Evolutionary conservation across 2,888 invertebrate species (phyloP), one percentile per base, ranked within the genome.

Genomic region (Idaea biselata): DNA sequence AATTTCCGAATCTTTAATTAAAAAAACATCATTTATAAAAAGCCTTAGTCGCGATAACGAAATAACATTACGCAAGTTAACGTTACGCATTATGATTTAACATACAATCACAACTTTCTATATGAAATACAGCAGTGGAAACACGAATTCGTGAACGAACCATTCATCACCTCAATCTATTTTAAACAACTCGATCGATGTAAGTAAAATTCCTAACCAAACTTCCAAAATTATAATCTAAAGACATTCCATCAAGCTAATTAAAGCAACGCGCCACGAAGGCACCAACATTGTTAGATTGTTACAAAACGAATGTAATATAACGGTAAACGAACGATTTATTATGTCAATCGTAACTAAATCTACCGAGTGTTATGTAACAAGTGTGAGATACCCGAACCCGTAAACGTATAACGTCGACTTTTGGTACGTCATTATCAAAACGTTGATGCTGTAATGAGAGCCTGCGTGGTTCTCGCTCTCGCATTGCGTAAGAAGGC

Each of bases 301-400:
- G 56, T 56, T 56, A 56, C 56, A 18, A 66, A 64, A 64, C 65
- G 68, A 66, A 72, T 69, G 63, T 66, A 65, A 58, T 68, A 64
- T 69, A 71, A 71, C 70, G 71, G 67, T 71, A 75, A 76, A 76
- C 72, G 77, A 78, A 79, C 70, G 68, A 79, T 77, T 79, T 80
- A 79, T 75, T 80, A 76, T 82, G 82, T 86, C 84, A 86, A 86
- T 86, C 82, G 86, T 84, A 84, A 81, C 83, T 80, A 79, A 87
- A 89, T 86, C 83, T 84, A 77, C 76, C 77, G 79, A 81, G 83
- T 83, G 85, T 91, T 90, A 89, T 88, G 82, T 86, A 91, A 91
- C 81, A 78, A 81, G 84, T 82, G 89, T 89, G 90, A 91, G 89
- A 89, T 89, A 90, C 44, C 44, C 44, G 44, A 44, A 44, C 44